Base-by-base conservation (phyloP, 1,140 invertebrate species). In the Calliphora vicina region DNA sequence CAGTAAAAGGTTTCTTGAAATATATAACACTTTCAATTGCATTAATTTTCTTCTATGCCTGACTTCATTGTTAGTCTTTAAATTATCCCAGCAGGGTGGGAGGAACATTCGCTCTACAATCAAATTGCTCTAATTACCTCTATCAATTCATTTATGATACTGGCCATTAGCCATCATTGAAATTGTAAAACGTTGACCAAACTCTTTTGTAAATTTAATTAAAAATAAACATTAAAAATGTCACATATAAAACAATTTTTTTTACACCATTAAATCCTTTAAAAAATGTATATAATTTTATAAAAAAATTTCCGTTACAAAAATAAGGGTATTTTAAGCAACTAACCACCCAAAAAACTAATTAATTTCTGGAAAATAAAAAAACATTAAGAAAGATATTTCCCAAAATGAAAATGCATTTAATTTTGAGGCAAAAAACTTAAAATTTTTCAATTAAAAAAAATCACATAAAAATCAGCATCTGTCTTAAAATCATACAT, bases 341-440 rank as follows among this genome's bases (percentile, higher is more conserved):
- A 35, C 8, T 35, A 35, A 74, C 27, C 26, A 74, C 27, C n/a
- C 15, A 74, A 35, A 74, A 74, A 35, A n/a, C 20, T 25, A 74
- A 74, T 50, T 50, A 50, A 74, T 74, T 29, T 74, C 27, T 25
- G 10, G 13, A 73, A 73, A 73, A 74, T 15, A 25, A 73, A 73
- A 73, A 29, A 35, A 74, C 6, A 8, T 35, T 35, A 5, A 5
- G 35, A 5, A 35, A 35, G 6, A 35, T 35, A n/a, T 35, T 25
- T 10, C 67, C 10, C 4, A 74, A 29, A 25, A 78, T 43, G 13
- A 43, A 78, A 78, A 23, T 78, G 17, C n/a, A 45, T 15, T 25
- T 25, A 43, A 35, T 78, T 78, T 78, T 78, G 42, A 78, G 74
- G 74, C 20, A 78, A 78, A 78, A 78, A 43, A n/a, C 10, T 78